Conservation (phyloP, 2,113 vertebrate genomes). For the Spilogale gracilis region DNA sequence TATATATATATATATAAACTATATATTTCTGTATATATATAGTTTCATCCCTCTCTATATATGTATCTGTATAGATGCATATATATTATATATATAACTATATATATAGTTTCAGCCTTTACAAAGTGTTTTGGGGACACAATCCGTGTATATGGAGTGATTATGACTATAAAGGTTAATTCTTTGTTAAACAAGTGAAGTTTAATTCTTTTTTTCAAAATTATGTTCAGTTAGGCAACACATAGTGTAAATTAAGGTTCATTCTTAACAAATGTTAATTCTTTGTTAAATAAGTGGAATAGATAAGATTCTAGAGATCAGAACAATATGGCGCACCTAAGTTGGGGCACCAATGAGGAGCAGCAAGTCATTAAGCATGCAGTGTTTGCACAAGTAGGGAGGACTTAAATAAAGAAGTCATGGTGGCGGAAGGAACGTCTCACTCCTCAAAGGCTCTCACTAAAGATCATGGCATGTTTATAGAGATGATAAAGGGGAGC, state of each 20-base stretch:
- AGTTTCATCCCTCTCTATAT: too few relatives aligned
- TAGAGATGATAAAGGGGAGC: too few relatives aligned
- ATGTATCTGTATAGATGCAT: not conserved
- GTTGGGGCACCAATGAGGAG: not conserved
- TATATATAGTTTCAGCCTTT: not conserved
- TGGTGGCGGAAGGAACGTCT: not conserved
- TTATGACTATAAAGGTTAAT: not conserved
- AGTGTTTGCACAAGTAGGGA: not conserved
- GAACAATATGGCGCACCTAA: not conserved
- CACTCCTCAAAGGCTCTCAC: not conserved
- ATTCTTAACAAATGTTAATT: not conserved
- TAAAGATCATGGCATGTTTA: not conserved
- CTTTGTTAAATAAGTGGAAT: not conserved
- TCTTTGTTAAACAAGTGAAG: not conserved
- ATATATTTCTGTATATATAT: not conserved
- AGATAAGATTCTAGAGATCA: not conserved
- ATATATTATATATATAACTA: too few relatives aligned
- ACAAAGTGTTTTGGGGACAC: not conserved
- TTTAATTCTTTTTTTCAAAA: not conserved
- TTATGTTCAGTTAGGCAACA: not conserved
- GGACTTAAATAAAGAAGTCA: accelerated
- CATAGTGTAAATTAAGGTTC: not conserved
- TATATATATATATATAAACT: too few relatives aligned
- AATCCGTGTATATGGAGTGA: not conserved
- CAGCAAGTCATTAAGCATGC: accelerated